Base-by-base conservation (phyloP, 2,888 invertebrate species). In the Watsonalla binaria region DNA sequence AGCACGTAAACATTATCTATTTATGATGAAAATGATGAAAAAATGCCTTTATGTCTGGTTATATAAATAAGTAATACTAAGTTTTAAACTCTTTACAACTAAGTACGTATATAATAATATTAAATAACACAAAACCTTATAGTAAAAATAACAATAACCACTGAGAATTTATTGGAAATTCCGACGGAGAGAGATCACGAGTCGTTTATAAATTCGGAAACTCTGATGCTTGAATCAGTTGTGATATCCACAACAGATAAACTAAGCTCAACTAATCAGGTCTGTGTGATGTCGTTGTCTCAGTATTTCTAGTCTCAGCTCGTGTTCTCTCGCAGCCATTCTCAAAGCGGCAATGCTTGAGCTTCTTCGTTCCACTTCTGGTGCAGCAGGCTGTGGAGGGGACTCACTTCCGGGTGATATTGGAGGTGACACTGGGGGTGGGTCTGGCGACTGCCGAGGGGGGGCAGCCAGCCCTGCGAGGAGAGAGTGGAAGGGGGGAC, bases 311-410 rank as follows among this genome's bases (percentile, higher is more conserved):
- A 97, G 88, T 76, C 96, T 93, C 50, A 97, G 86, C 80, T 97
- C 97, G 78, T 97, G 97, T 79, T 98, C 97, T 52, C 97, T 92
- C 0, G 98, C 98, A 66, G 97, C 97, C 70, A 97, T 92, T 63
- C 98, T 91, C 45, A 98, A 86, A 0, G 96, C 95, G 0, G 97
- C 97, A 68, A 97, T 97, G 73, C 97, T 97, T 37, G 96, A 96
- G 68, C 95, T 96, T 68, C 97, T 90, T 62, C 96, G 91, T 80
- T 97, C 96, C 54, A 96, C 94, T 62, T 96, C 96, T 34, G 94
- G 95, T 0, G 92, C 92, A 0, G 78, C 70, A 2, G 83, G 72
- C 51, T 80, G 77, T 60, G 92, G 90, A 9, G 93, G 92, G 0
- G 93, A 92, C 58, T 87, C 88, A 62, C 84, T 89, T 50, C 89